These are phyloP conservation scores for Acanthosepion esculentum DNA, from an alignment of 2,888 invertebrate genomes.

Conservation along the genomic window DNA sequence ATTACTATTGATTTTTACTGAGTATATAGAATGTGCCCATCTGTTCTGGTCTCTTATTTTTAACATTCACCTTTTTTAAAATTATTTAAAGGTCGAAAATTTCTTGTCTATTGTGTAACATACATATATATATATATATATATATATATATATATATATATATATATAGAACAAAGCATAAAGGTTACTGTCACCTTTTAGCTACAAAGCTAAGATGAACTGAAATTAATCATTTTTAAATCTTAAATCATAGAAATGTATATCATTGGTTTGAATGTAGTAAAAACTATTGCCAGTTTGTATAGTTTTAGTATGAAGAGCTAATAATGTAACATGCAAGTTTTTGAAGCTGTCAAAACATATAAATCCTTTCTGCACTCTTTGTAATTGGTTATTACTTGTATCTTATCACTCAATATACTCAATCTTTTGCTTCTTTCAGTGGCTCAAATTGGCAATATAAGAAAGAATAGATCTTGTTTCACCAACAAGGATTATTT, in stretches of 20 bases:
- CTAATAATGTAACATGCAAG: not conserved
- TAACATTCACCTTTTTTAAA: not conserved
- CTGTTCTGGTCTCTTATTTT: not conserved
- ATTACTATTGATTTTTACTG: not conserved
- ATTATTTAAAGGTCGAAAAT: not conserved
- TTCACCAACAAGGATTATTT: not conserved
- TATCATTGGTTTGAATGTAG: not conserved
- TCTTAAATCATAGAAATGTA: not conserved
- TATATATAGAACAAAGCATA: not conserved
- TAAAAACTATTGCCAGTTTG: not conserved
- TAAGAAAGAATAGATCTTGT: not conserved
- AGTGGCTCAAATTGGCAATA: not conserved
- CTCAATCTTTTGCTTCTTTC: not conserved
- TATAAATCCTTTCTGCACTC: not conserved
- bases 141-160: too few species aligned
- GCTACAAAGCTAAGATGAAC: not conserved
- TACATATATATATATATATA: too few species aligned
- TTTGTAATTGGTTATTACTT: not conserved
- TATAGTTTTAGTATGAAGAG: not conserved
- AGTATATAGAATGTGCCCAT: not conserved
- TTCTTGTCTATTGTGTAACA: slow-evolving; percentile 21
- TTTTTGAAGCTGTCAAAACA: too few species aligned
- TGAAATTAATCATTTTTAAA: not conserved
- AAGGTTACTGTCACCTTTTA: not conserved
- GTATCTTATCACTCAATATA: not conserved